Conservation (phyloP, 2,888 invertebrate species). For the Eustalomyia histrio region DNA sequence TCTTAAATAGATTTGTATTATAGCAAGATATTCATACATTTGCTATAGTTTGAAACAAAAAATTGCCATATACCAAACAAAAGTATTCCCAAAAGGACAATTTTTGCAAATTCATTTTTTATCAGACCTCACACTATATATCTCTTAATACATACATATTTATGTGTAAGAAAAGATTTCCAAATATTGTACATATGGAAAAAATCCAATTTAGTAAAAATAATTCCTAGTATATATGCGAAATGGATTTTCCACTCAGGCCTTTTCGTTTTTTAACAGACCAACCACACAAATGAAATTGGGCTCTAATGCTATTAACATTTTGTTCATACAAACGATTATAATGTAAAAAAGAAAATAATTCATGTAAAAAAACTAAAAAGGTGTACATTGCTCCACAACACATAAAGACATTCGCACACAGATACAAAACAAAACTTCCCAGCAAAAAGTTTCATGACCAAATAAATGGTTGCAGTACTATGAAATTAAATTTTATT, state of each 20-base stretch:
- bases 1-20: not conserved
- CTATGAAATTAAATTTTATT: no score
- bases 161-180: not conserved
- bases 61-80: constrained; percentile 23
- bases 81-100: constrained; percentile 71
- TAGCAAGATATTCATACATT: not conserved
- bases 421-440: no score
- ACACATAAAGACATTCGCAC: not conserved
- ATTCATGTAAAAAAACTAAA: constrained; percentile 52
- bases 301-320: constrained; percentile 59
- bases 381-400: constrained; percentile 56
- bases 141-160: not conserved
- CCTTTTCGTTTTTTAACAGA: constrained; percentile 16
- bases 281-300: constrained; percentile 49
- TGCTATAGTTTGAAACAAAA: constrained; percentile 19
- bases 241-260: constrained; percentile 70
- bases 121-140: constrained; percentile 43
- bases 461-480: no score
- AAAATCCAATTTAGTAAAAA: constrained; percentile 52
- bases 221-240: constrained; percentile 70
- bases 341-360: constrained; percentile 68
- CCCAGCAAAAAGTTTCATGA: no score
- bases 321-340: constrained; percentile 66
- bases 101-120: constrained; percentile 68
- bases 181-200: constrained; percentile 54